These are phyloP conservation scores for Rhamphomyia laevipes DNA, from an alignment of 2,888 invertebrate species.

Conservation along the genomic window DNA sequence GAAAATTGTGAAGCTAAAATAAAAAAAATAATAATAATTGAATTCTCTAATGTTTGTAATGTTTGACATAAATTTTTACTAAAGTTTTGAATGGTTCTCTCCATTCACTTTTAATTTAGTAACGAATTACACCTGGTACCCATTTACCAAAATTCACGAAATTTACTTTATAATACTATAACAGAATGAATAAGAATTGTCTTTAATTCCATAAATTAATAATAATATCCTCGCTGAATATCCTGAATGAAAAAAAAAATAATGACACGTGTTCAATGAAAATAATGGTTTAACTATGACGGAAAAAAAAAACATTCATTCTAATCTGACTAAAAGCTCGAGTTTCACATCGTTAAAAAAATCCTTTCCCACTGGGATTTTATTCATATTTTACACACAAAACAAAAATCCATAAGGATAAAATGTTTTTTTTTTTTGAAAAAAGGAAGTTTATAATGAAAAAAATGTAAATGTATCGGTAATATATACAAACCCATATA, in stretches of 20 bases:
- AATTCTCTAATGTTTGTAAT: constrained; percentile 12
- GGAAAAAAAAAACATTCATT: neutral
- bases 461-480: too few species aligned
- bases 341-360: too few species aligned
- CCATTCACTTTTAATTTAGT: too few species aligned
- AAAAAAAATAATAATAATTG: constrained; percentile 14
- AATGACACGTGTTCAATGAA: neutral
- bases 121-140: constrained; percentile 9
- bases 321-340: constrained; percentile 15
- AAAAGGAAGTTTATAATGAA: too few species aligned
- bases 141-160: neutral
- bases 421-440: too few species aligned
- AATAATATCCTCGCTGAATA: neutral
- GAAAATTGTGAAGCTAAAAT: constrained; percentile 5
- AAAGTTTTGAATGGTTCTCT: neutral
- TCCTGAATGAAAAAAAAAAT: neutral
- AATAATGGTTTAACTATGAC: neutral
- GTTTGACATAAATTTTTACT: constrained; percentile 14
- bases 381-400: too few species aligned
- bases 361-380: too few species aligned
- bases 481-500: too few species aligned
- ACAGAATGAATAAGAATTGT: too few species aligned
- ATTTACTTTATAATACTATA: too few species aligned
- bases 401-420: too few species aligned
- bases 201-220: neutral